Base-by-base conservation (phyloP, 2,113 vertebrate species). In the Lasiurus borealis region DNA sequence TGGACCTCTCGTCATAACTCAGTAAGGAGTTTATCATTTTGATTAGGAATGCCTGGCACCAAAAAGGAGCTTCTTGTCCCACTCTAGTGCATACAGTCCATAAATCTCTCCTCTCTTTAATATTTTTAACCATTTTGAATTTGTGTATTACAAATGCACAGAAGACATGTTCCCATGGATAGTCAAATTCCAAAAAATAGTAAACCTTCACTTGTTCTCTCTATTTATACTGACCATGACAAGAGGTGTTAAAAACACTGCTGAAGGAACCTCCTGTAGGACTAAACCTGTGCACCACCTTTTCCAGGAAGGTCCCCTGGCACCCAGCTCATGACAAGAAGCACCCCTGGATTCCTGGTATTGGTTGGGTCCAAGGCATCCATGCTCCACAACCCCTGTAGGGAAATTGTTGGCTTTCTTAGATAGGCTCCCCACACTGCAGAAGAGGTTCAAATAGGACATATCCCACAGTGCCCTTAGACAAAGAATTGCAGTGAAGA, bases 91-190 rank as follows among this genome's bases (percentile, higher is more conserved):
- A 16, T 25, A 48, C 6, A 18, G 31, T 15, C 82, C 72, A 18
- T 15, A 77, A 15, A 76, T 18, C 34, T 75, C 64, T 46, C 23
- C 14, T 88, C 8, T 46, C 16, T 83, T 66, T 73, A 52, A 31
- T 21, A 36, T 27, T 71, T 94, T 76, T 52, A 71, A 62, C 46
- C 59, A 69, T 76, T 84, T 73, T 76, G 23, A 68, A 84, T 66
- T 90, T 81, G 76, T 36, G 15, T 48, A 57, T 73, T 64, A 44
- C 11, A 78, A 73, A 69, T 11, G 18, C 13, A 77, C n/a, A 52
- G 29, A 25, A 12, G 12, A 88, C 88, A 13, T 31, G 40, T 54
- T 85, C 54, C 40, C 66, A 73, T 25, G 44, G 29, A 29, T 13
- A 27, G 31, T 91, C 76, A 92, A 68, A 81, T 71, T 69, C 68